These are phyloP conservation scores for Monopterus albus DNA, from an alignment of 2,113 vertebrate species.

Conservation along the genomic window DNA sequence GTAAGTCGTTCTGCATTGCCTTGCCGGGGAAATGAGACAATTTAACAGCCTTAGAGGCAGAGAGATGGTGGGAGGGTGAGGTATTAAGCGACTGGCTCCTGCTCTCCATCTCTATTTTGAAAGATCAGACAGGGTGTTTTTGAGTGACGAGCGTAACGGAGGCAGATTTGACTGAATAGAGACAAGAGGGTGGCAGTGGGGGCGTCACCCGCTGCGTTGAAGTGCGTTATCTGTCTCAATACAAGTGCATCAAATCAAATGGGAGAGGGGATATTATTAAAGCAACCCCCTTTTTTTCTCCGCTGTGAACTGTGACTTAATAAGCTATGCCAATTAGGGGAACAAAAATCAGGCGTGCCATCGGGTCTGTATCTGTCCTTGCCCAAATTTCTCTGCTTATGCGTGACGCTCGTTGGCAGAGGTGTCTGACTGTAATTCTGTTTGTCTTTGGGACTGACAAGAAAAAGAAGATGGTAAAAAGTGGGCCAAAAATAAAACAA, in stretches of 20 bases:
- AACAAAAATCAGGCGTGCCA: constrained; percentile 79
- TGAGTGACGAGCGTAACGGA: constrained; percentile 81
- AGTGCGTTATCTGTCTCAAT: constrained; percentile 74
- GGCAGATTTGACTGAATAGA: constrained; percentile 82
- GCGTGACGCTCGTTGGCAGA: constrained; percentile 67
- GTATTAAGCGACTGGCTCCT: constrained; percentile 76
- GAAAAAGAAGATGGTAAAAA: constrained; percentile 18
- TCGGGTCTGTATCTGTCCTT: constrained; percentile 67
- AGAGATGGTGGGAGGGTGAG: constrained; percentile 61
- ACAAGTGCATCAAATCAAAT: constrained; percentile 79
- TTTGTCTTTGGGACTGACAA: constrained; percentile 50
- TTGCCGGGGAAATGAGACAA: constrained; percentile 63
- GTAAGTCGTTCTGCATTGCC: constrained; percentile 70
- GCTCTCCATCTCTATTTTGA: constrained; percentile 76
- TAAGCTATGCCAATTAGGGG: constrained; percentile 80
- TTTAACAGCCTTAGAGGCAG: constrained; percentile 60
- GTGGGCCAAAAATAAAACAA: constrained; percentile 29
- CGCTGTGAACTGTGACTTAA: constrained; percentile 80
- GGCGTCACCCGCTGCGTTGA: constrained; percentile 53
- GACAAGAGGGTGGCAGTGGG: constrained; percentile 70
- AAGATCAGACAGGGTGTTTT: constrained; percentile 69
- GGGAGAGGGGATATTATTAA: constrained; percentile 79
- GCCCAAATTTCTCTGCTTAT: constrained; percentile 70
- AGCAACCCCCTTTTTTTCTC: constrained; percentile 63
- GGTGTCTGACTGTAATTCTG: constrained; percentile 12